Conservation (phyloP, 2,888 invertebrate genomes). For the Nomada lathburiana region DNA sequence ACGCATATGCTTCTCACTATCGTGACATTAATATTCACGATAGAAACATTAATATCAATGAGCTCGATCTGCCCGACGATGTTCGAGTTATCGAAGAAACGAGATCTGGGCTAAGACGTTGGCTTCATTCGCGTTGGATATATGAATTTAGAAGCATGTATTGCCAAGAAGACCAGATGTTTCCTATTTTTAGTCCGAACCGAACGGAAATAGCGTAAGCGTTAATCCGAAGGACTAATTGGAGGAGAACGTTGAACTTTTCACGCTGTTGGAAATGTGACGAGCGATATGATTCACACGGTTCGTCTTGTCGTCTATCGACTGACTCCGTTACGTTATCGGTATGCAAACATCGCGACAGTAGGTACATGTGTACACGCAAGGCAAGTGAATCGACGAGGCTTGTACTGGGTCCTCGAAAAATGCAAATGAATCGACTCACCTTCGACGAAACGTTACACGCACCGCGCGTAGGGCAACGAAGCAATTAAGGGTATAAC, state of each 20-base stretch:
- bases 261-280: conserved; percentile 50
- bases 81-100: background rate
- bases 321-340: background rate
- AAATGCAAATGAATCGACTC: background rate
- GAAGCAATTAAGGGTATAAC: no score
- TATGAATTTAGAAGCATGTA: conserved; percentile 36
- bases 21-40: no score
- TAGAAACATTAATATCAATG: background rate
- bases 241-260: conserved; percentile 68
- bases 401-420: background rate
- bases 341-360: background rate
- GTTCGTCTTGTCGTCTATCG: conserved; percentile 9
- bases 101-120: conserved; percentile 38
- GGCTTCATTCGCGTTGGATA: conserved; percentile 30
- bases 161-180: conserved; percentile 48
- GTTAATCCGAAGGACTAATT: conserved; percentile 48
- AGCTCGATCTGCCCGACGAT: background rate
- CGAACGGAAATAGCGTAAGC: conserved; percentile 52
- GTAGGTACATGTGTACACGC: background rate
- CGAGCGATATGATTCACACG: conserved; percentile 50
- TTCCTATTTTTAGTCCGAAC: conserved; percentile 52
- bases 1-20: no score
- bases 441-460: background rate
- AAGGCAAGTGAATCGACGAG: background rate
- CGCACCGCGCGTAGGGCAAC: background rate